A percentile compares a stretch with the other conserved stretches of the same genome.
Evolutionary conservation across 2,113 vertebrate genomes (phyloP).

Genomic region (Mustela lutreola): DNA sequence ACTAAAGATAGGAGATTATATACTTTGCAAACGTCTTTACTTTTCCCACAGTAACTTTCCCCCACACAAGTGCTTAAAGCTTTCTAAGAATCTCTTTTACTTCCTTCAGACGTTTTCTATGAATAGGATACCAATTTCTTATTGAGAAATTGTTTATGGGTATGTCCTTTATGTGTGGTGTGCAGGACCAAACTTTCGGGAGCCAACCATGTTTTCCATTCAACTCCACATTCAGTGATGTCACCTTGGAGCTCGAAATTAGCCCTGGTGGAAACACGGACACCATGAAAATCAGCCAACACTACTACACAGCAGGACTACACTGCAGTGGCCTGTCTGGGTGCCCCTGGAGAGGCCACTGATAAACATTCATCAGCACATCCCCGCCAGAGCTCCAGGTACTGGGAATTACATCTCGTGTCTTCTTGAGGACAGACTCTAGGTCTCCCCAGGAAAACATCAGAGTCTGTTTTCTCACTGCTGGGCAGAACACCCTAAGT

Average conservation of each 20-base stretch:
- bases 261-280: background rate
- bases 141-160: background rate
- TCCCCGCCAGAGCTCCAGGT: background rate
- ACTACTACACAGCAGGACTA: too few relatives aligned
- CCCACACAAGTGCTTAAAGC: background rate
- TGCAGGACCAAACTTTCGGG: too few relatives aligned
- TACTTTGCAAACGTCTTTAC: background rate
- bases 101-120: background rate
- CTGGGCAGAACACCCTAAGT: background rate
- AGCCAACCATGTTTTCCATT: accelerated
- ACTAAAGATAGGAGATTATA: background rate
- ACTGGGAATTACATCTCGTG: background rate
- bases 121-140: background rate
- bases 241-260: background rate
- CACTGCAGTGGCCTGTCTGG: too few relatives aligned
- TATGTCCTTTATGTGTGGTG: background rate
- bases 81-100: background rate
- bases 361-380: too few relatives aligned
- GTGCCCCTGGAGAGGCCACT: background rate
- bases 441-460: background rate
- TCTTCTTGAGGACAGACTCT: background rate
- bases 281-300: background rate
- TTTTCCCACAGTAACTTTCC: background rate
- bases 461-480: background rate
- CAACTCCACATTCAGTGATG: background rate